Conservation (phyloP, 2,888 invertebrate genomes). For the Philaethria dido region DNA sequence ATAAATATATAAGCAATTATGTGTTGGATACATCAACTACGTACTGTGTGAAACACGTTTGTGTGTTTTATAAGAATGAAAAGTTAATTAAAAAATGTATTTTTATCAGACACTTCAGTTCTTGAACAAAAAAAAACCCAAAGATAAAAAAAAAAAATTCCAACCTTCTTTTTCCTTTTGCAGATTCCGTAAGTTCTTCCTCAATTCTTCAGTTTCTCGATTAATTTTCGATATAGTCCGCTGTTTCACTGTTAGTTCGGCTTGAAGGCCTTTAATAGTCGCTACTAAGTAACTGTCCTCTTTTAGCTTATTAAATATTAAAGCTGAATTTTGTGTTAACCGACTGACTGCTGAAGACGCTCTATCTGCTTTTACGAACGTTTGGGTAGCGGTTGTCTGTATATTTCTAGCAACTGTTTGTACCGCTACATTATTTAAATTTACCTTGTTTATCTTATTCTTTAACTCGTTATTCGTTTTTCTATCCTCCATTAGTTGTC, state of each 20-base stretch:
- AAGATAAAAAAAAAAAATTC: slow-evolving; percentile 20
- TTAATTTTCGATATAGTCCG: slow-evolving; percentile 88
- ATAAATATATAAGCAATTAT: too few relatives aligned
- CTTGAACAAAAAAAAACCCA: neutral
- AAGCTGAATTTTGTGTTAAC: slow-evolving; percentile 80
- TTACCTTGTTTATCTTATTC: slow-evolving; percentile 76
- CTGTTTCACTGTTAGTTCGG: slow-evolving; percentile 89
- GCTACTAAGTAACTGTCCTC: slow-evolving; percentile 91
- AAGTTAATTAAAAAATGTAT: too few relatives aligned
- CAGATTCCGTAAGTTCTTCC: slow-evolving; percentile 89
- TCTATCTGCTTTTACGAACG: slow-evolving; percentile 67
- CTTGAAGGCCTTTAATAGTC: slow-evolving; percentile 90
- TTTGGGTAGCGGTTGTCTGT: slow-evolving; percentile 64
- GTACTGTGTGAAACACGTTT: too few relatives aligned
- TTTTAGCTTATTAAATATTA: slow-evolving; percentile 81
- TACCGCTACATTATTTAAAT: slow-evolving; percentile 65
- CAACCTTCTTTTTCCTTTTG: slow-evolving; percentile 90
- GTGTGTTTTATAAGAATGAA: too few relatives aligned
- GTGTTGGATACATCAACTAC: too few relatives aligned
- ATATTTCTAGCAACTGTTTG: slow-evolving; percentile 74
- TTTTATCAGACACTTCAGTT: too few relatives aligned
- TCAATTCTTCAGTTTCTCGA: slow-evolving; percentile 89
- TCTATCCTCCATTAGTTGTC: slow-evolving; percentile 82
- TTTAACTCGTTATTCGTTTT: slow-evolving; percentile 79
- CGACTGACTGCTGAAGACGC: slow-evolving; percentile 79